Evolutionary conservation across 2,888 invertebrate genomes (phyloP), one percentile per base, ranked within the genome.

Genomic region (Aphodius sticticus): DNA sequence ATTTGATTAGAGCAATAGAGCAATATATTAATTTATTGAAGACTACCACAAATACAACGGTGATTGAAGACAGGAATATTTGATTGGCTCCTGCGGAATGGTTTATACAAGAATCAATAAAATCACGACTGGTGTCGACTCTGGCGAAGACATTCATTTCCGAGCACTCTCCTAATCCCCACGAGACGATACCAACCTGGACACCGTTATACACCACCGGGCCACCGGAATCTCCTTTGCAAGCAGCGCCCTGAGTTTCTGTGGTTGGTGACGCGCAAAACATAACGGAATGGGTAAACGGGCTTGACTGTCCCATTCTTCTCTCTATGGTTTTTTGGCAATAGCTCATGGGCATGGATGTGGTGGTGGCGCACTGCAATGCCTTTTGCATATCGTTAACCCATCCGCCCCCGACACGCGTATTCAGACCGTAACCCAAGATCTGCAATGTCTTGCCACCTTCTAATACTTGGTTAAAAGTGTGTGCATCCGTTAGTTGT

Each of bases 131-230:
- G 53, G 53, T 53, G 53, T 53, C 53, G 4, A 53, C 53, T 53
- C 53, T 53, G 53, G 53, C 53, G 53, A 53, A 53, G 53, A 53
- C 53, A 5, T 53, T 53, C 53, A 53, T 53, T 12, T 7, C 7
- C 9, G 53, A 53, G 12, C 53, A 53, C 1, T 53, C 3, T 53
- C 53, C 53, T 12, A 53, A 53, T 0, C 53, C 53, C 53, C 53
- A 74, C 3, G 74, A 74, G 3, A 74, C 74, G 37, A 74, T 74
- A 36, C 74, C 74, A 9, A 74, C 74, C 35, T 74, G 74, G 37
- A 74, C 74, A 12, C 16, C 35, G 15, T 74, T 26, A n/a, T 74
- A 74, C 35, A 74, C 0, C n/a, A 74, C 74, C n/a, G 74, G 74
- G 9, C 74, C 36, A 6, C 74, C 74, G 35, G 36, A 36, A 74